Evolutionary conservation across 2,797 vertebrate genomes (phyloP), one percentile per base, ranked within the genome.

Genomic region (Crocodylus rhombifer): DNA sequence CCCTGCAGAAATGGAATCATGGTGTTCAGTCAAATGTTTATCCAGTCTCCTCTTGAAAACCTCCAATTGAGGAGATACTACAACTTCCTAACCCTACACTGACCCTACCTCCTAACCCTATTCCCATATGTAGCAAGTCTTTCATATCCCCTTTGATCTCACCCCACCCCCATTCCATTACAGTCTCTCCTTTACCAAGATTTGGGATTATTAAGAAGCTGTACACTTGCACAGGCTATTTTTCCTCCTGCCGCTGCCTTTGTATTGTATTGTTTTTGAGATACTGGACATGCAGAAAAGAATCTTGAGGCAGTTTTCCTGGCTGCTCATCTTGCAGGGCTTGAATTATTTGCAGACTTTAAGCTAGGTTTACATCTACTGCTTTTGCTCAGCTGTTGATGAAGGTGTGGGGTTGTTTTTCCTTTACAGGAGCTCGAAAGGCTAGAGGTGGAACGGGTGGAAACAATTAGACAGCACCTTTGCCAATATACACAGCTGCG

Each of bases 401-500:
- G 82, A 94, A 94, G 82, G 80, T 76, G n/a, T 8, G 77, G 81
- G 55, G 30, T 92, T 92, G 11, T 91, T 92, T 86, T 95, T 62
- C 12, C 2, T 56, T 12, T 74, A 15, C 97, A 99, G 99, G 99
- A 99, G 95, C 98, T 99, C 95, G 99, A 99, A 97, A 98, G 99
- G 81, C 97, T 99, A 97, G 99, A 99, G 97, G 98, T 99, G 84
- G 99, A 99, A 97, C 98, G 99, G 57, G 98, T 99, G 77, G 99
- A 99, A 97, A 99, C 99, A 98, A 99, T 99, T 94, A 97, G 99
- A 42, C 99, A 99, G 84, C 99, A 99, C 4, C 98, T 99, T 90
- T 99, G 99, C 96, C 99, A 99, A 95, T 99, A 99, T 95, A 99
- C 99, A 3, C 99, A 99, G 84, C 98, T 99, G 63, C 98, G 99